A percentile compares a stretch with the other conserved stretches of the same genome.
Conservation (phyloP, 2,113 vertebrate genomes). For the Otus sunia region DNA sequence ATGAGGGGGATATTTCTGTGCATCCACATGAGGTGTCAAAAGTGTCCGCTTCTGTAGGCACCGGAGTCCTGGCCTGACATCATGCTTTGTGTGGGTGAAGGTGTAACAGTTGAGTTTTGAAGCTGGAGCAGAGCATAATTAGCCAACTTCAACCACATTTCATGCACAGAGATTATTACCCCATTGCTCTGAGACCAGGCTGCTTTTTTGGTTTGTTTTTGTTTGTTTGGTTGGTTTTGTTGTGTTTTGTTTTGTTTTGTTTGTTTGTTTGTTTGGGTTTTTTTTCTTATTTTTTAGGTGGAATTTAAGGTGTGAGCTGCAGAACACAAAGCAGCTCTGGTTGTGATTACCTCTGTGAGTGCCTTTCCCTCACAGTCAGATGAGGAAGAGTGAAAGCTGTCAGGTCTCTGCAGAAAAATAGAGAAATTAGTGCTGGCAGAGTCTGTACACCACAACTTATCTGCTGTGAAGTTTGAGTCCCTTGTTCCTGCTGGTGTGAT, state of each 20-base stretch:
- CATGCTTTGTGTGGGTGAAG: neutral
- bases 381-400: neutral
- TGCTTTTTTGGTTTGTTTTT: neutral
- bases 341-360: neutral
- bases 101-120: neutral
- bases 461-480: conserved; percentile 34
- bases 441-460: neutral
- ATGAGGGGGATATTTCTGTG: neutral
- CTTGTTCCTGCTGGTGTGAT: conserved; percentile 41
- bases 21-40: neutral
- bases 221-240: no score
- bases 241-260: no score
- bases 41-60: neutral
- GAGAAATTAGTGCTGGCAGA: conserved; percentile 38
- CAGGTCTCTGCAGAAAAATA: conserved; percentile 11
- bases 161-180: neutral
- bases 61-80: neutral
- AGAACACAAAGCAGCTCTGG: neutral
- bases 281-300: neutral
- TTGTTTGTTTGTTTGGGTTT: no score
- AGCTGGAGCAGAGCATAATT: neutral
- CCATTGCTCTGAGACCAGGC: neutral
- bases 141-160: neutral
- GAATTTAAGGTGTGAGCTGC: neutral
- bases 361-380: neutral